A percentile compares a stretch with the other conserved stretches of the same genome.
These are phyloP conservation scores for Chitala chitala DNA, from an alignment of 2,113 vertebrate species.

Conservation along the genomic window DNA sequence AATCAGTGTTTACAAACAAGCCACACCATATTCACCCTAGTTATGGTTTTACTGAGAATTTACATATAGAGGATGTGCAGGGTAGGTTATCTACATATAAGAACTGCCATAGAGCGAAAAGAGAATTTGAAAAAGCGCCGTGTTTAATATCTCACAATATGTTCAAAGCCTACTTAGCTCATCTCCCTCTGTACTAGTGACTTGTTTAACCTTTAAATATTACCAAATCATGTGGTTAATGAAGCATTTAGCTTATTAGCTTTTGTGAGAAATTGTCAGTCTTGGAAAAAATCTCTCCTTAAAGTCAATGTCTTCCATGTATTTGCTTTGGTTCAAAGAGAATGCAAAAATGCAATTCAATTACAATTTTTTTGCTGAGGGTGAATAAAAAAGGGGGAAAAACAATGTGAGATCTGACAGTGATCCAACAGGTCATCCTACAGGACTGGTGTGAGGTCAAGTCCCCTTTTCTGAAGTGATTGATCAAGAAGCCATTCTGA, in stretches of 20 bases:
- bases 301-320: neutral
- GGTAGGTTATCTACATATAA: conserved; percentile 36
- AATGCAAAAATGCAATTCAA: neutral
- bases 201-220: conserved; percentile 26
- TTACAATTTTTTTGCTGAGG: neutral
- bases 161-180: conserved; percentile 10
- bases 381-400: neutral
- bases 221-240: conserved; percentile 3
- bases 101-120: conserved; percentile 21
- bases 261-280: conserved; percentile 11
- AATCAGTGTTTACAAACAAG: conserved; percentile 38
- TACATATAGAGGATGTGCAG: no score
- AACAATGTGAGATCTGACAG: neutral
- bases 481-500: conserved; percentile 57
- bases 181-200: conserved; percentile 13
- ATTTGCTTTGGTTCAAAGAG: neutral
- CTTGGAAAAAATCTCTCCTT: neutral
- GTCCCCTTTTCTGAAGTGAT: conserved; percentile 46
- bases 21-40: conserved; percentile 12
- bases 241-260: conserved; percentile 29
- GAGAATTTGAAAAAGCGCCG: conserved; percentile 23
- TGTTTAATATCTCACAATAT: conserved; percentile 30
- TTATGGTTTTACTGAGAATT: conserved; percentile 32
- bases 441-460: conserved; percentile 37
- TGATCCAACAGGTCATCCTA: conserved; percentile 34